Evolutionary conservation across 2,113 vertebrate species (phyloP), one percentile per base, ranked within the genome.

Genomic region (Clarias macrocephalus): DNA sequence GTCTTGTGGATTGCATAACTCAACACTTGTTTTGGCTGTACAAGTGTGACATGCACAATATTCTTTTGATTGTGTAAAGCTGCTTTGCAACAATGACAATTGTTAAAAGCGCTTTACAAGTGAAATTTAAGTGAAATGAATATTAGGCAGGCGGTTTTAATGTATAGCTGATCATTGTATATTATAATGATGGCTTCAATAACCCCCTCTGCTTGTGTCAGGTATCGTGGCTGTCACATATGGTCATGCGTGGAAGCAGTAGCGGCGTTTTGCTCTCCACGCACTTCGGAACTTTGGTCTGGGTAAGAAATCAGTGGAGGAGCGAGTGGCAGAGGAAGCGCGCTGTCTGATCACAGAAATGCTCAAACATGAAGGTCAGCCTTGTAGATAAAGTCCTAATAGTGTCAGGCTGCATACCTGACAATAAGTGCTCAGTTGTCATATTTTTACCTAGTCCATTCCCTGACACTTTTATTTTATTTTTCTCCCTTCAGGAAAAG

Each of bases 291-390:
- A 91, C 72, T 92, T 92, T 48, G 91, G 92, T 28, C 79, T 92
- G 19, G 92, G 92, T 19, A 93, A 90, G 87, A 92, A 91, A 23
- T 82, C 91, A 1, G 5, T 89, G 87, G 92, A 93, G 56, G 73
- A 90, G 15, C 87, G 89, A 3, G 87, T 93, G 73, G 57, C 19
- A 0, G 92, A 92, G 52, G 92, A 93, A 85, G 89, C 82, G 4
- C 56, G 5, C 23, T 89, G 73, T 54, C 82, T 91, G 19, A 33
- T 88, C 0, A 62, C 70, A 42, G 85, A 86, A 59, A 59, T 93
- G 65, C 82, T 89, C 18, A 88, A 87, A 81, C 70, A 82, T 23
- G 85, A 85, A 86, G 89, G 90, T 92, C 66, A 37, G 54, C 28
- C 42, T 18, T 1, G 56, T 21, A 33, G 18, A 80, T 57, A 12